Evolutionary conservation across 2,888 invertebrate genomes (phyloP).

Genomic region (Morpho helenor): DNA sequence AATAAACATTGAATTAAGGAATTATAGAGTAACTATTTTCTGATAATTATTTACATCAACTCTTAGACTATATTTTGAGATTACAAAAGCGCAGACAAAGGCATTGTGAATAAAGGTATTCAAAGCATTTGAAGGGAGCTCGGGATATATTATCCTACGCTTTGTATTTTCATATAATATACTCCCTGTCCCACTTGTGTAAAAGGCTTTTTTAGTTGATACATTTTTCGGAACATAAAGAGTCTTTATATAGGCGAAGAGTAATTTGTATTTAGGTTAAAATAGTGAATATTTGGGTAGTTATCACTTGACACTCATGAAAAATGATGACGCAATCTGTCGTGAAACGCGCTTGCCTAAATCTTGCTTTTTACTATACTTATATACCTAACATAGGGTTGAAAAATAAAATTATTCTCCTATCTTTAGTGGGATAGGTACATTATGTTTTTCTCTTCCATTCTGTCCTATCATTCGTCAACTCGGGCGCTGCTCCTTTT

Average conservation of each 20-base stretch:
- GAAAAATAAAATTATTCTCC: no score
- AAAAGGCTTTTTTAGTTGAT: background rate
- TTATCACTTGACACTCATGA: no score
- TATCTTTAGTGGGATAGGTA: no score
- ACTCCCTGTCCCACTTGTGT: background rate
- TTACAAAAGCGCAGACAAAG: conserved; percentile 20
- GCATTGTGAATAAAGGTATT: conserved; percentile 18
- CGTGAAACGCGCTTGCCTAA: background rate
- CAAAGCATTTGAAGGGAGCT: conserved; percentile 17
- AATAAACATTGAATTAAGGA: no score
- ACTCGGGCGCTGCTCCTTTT: no score
- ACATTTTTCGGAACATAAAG: background rate
- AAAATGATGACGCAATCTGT: background rate
- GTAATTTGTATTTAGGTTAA: background rate
- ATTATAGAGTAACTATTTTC: no score
- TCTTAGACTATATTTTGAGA: conserved; percentile 15
- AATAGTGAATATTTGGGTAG: no score
- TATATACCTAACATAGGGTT: no score
- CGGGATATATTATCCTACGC: conserved; percentile 13
- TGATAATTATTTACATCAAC: background rate
- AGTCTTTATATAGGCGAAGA: background rate
- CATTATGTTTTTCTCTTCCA: no score
- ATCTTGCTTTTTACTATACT: no score
- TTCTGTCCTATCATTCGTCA: no score
- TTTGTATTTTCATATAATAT: conserved; percentile 14